These are phyloP conservation scores for Megaustenia siamemsis DNA, from an alignment of 2,888 invertebrate genomes.

Conservation along the genomic window DNA sequence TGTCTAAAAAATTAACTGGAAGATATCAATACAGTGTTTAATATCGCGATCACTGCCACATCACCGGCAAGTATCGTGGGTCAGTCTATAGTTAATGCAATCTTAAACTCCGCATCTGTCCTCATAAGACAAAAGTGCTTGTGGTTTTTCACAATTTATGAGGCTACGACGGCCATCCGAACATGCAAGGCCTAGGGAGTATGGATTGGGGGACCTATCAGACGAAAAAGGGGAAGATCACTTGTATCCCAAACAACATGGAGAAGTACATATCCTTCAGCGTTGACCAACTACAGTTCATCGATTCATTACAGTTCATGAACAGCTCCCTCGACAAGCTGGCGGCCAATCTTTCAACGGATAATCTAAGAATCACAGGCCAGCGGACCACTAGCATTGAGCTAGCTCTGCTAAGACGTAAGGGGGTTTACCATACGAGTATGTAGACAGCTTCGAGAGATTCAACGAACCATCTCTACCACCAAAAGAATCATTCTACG, in stretches of 20 bases:
- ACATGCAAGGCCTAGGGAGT: not conserved
- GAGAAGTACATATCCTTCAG: slow-evolving; percentile 7
- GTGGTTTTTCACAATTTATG: slow-evolving; percentile 25
- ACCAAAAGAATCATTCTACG: not conserved
- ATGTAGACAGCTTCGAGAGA: not conserved
- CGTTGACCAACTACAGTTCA: not conserved
- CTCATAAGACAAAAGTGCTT: not conserved
- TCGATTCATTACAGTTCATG: not conserved
- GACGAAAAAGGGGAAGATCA: not conserved
- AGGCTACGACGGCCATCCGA: slow-evolving; percentile 1
- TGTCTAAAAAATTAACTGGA: not conserved
- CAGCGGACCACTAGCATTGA: too few relatives aligned
- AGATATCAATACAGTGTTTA: not conserved
- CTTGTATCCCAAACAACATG: not conserved
- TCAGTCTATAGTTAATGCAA: slow-evolving; percentile 14
- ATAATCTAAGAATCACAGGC: too few relatives aligned
- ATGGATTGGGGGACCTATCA: not conserved
- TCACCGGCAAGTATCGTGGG: not conserved
- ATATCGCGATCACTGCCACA: not conserved
- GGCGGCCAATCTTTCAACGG: too few relatives aligned
- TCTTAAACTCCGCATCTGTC: slow-evolving; percentile 7
- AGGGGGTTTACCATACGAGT: slow-evolving; percentile 12
- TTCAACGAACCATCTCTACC: not conserved
- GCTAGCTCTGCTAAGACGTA: not conserved
- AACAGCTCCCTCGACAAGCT: not conserved